Evolutionary conservation across 2,888 invertebrate species (phyloP).

Genomic region (Formica aserva): DNA sequence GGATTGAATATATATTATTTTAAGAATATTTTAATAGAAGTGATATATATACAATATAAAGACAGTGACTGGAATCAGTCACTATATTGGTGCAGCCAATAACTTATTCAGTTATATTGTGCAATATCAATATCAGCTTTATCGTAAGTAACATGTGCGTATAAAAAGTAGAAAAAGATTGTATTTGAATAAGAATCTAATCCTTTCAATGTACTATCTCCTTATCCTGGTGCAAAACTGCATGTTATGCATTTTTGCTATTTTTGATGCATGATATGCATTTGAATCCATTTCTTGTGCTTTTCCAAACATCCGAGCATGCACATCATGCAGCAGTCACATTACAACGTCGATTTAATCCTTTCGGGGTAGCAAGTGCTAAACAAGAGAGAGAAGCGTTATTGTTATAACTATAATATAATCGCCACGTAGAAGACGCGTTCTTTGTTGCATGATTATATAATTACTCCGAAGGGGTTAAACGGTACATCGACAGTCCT

Average conservation of each 20-base stretch:
- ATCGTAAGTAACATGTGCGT: slow-evolving; percentile 66
- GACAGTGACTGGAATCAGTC: slow-evolving; percentile 1
- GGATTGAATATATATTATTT: slow-evolving; percentile 2
- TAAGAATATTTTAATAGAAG: slow-evolving; percentile 7
- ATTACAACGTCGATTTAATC: slow-evolving; percentile 9
- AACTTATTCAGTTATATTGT: slow-evolving; percentile 62
- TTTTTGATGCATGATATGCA: slow-evolving; percentile 30
- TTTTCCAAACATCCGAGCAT: not conserved
- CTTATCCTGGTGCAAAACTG: not conserved
- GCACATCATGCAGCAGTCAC: slow-evolving; percentile 16
- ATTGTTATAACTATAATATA: not conserved
- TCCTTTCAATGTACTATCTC: slow-evolving; percentile 45
- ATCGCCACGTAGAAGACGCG: not conserved
- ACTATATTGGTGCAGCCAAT: slow-evolving; percentile 9
- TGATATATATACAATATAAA: slow-evolving; percentile 21
- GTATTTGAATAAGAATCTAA: slow-evolving; percentile 58
- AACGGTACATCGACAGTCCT: not conserved
- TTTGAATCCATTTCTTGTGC: not conserved
- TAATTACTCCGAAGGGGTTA: not conserved
- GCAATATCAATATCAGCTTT: slow-evolving; percentile 66
- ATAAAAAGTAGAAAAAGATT: slow-evolving; percentile 75
- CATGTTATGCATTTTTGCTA: slow-evolving; percentile 30
- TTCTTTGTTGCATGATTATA: not conserved
- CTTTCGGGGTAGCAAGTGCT: not conserved
- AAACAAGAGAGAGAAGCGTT: slow-evolving; percentile 17